phyloP scores from a whole-genome alignment of 37 sponge, comb jelly and placozoan genomes.

The Aplysina aerophoba region DNA sequence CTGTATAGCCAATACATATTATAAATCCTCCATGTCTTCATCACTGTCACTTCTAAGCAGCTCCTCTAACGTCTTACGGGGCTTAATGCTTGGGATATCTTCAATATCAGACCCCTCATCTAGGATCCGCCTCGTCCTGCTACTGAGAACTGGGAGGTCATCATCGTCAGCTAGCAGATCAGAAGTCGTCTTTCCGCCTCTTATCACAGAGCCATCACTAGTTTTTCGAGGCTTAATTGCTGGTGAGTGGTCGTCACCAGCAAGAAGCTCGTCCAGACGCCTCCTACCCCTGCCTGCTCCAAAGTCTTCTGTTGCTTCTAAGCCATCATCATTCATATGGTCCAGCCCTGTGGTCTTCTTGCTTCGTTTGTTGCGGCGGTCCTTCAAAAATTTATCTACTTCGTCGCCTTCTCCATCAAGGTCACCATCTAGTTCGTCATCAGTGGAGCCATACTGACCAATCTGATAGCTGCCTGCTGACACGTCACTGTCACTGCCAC shows the following conservation, averaged over 20 bases:
- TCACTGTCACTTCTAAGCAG: constrained; percentile 30
- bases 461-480: constrained; percentile 23
- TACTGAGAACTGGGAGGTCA: constrained; percentile 11
- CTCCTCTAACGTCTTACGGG: constrained; percentile 22
- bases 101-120: constrained; percentile 26
- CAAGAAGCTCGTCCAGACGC: background rate
- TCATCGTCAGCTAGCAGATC: background rate
- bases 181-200: background rate
- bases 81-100: constrained; percentile 24
- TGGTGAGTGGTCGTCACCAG: background rate
- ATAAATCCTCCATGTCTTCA: constrained; percentile 14
- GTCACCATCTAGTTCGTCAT: constrained; percentile 23
- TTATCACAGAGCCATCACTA: background rate
- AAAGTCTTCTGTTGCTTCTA: background rate
- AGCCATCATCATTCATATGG: constrained; percentile 8
- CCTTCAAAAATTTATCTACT: constrained; percentile 9
- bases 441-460: constrained; percentile 2
- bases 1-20: background rate
- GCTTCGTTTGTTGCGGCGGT: background rate
- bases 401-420: constrained; percentile 20
- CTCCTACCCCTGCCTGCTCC: background rate
- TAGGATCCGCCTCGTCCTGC: background rate
- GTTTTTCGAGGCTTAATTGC: background rate
- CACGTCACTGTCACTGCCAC: background rate
- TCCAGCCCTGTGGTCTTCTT: background rate